phyloP scores from a whole-genome alignment of 2,113 vertebrate species.

The Oncorhynchus keta region DNA sequence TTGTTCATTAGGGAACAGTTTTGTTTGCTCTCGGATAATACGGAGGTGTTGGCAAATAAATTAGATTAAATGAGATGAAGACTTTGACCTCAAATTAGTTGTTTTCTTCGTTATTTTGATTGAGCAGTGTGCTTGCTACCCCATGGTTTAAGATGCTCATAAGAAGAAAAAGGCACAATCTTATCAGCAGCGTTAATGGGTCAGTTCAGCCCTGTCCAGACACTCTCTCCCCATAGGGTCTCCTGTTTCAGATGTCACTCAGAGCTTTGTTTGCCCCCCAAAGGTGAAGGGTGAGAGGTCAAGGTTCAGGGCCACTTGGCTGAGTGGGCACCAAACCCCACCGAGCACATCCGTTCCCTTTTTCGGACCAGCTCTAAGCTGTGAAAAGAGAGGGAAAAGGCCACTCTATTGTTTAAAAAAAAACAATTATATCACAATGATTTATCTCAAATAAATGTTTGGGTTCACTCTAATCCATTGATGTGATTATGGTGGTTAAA shows the following conservation, averaged over 20 bases:
- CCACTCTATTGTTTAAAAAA: conserved; percentile 56
- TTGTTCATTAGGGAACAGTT: conserved; percentile 53
- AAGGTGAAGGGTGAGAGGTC: conserved; percentile 75
- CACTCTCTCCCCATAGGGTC: conserved; percentile 72
- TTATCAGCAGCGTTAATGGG: conserved; percentile 72
- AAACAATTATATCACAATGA: conserved; percentile 19
- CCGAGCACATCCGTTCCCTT: conserved; percentile 67
- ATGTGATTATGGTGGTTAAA: conserved; percentile 39
- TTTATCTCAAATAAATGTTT: conserved; percentile 42
- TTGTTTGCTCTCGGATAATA: conserved; percentile 49
- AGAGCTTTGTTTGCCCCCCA: conserved; percentile 74
- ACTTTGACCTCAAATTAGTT: conserved; percentile 50
- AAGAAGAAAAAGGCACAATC: conserved; percentile 61
- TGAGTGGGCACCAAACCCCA: conserved; percentile 75
- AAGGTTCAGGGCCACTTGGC: conserved; percentile 76
- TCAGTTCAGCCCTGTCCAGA: conserved; percentile 75
- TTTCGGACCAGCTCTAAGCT: conserved; percentile 57
- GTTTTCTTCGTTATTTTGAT: conserved; percentile 50
- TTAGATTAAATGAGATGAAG: conserved; percentile 39
- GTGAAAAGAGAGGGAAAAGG: conserved; percentile 49
- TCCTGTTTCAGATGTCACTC: conserved; percentile 79
- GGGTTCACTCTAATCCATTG: conserved; percentile 23
- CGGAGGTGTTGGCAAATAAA: conserved; percentile 50
- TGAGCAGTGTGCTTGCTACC: conserved; percentile 34
- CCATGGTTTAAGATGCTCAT: conserved; percentile 47